These are phyloP conservation scores for Microctenopoma lineatum DNA, from an alignment of 2,797 vertebrate species.

Conservation along the genomic window DNA sequence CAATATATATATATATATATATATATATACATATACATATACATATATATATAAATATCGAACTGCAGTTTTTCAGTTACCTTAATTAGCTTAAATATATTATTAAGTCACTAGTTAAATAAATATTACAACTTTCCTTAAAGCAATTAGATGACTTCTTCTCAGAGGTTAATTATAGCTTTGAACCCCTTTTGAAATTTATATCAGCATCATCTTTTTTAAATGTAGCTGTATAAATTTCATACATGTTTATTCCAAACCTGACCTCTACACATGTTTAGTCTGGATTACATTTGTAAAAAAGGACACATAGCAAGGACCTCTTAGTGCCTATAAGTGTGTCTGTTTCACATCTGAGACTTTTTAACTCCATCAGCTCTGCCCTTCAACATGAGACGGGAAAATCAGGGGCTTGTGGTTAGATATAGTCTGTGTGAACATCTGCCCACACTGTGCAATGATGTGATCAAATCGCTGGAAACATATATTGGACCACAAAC, in stretches of 20 bases:
- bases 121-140: too few species aligned
- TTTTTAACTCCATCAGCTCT: slow-evolving; percentile 20
- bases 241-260: background rate
- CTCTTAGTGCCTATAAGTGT: background rate
- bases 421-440: slow-evolving; percentile 55
- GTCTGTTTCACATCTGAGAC: slow-evolving; percentile 13
- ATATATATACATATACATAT: too few species aligned
- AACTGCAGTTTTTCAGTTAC: background rate
- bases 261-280: background rate
- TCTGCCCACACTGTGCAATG: slow-evolving; percentile 48
- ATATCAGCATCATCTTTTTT: background rate
- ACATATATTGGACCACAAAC: slow-evolving; percentile 53
- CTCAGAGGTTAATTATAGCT: background rate
- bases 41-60: background rate
- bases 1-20: too few species aligned
- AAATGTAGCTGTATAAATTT: background rate
- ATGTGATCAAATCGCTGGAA: slow-evolving; percentile 55
- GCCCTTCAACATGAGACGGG: slow-evolving; percentile 25
- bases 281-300: background rate
- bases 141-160: background rate
- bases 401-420: slow-evolving; percentile 60
- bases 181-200: background rate
- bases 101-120: background rate
- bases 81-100: too few species aligned
- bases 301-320: slow-evolving; percentile 11